These are phyloP conservation scores for Turnix velox DNA, from an alignment of 2,113 vertebrate genomes.

Conservation along the genomic window DNA sequence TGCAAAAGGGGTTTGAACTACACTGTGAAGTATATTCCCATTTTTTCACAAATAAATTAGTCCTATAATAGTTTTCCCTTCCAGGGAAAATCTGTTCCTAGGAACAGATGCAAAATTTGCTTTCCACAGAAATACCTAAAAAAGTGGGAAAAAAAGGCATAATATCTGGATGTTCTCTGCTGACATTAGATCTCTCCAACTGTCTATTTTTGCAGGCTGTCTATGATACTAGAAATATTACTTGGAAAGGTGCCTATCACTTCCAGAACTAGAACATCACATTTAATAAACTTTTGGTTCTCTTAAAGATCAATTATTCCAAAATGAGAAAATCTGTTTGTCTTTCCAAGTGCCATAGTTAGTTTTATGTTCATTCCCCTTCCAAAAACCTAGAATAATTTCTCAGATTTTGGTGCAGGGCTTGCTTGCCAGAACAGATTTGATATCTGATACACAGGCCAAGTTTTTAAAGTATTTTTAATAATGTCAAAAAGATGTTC, in stretches of 20 bases:
- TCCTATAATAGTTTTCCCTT: neutral
- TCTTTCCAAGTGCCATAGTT: neutral
- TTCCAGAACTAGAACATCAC: neutral
- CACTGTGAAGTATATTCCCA: neutral
- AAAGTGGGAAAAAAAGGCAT: neutral
- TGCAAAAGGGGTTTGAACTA: neutral
- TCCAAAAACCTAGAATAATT: neutral
- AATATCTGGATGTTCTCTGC: neutral
- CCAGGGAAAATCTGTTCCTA: neutral
- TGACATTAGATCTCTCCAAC: neutral
- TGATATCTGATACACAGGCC: neutral
- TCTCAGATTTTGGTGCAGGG: neutral
- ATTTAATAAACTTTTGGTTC: neutral
- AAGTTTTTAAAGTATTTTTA: neutral
- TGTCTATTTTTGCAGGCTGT: neutral
- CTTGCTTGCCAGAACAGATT: neutral
- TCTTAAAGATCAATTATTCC: neutral
- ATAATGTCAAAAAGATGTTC: neutral
- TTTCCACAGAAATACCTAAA: neutral
- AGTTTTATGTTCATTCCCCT: neutral
- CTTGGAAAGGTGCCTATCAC: neutral
- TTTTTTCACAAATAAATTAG: neutral
- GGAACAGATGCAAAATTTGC: neutral
- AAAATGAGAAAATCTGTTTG: neutral
- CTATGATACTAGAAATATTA: neutral